Percentiles rank a stretch among this genome's conserved stretches.
phyloP scores from a whole-genome alignment of 2,113 vertebrate genomes.

The Eurystomus gularis region DNA sequence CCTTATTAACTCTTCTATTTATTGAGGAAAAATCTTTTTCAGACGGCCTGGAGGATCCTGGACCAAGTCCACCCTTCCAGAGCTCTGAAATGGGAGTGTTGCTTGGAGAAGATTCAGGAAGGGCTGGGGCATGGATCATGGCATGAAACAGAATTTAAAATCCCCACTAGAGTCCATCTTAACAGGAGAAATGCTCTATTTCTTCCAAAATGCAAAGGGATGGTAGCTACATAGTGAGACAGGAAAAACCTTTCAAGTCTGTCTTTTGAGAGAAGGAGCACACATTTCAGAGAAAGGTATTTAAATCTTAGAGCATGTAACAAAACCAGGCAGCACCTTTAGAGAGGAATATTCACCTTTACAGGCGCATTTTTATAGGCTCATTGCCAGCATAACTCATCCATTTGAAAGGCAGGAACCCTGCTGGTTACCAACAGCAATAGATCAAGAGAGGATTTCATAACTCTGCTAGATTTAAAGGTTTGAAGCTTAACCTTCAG shows the following conservation, averaged over 20 bases:
- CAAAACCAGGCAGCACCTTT: neutral
- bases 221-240: neutral
- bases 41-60: neutral
- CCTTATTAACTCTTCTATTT: neutral
- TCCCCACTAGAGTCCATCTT: neutral
- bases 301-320: neutral
- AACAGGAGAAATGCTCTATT: neutral
- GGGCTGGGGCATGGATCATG: neutral
- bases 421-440: neutral
- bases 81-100: neutral
- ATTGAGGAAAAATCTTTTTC: neutral
- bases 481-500: neutral
- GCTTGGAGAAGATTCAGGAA: neutral
- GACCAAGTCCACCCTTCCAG: neutral
- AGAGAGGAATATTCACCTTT: neutral
- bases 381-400: neutral
- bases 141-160: neutral
- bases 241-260: neutral
- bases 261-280: neutral
- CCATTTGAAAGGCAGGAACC: neutral
- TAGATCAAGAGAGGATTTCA: neutral
- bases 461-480: neutral
- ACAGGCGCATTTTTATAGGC: neutral
- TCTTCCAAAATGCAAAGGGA: neutral
- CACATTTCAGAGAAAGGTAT: neutral